phyloP scores from a whole-genome alignment of 2,888 invertebrate species.

The Cheilosia pagana region DNA sequence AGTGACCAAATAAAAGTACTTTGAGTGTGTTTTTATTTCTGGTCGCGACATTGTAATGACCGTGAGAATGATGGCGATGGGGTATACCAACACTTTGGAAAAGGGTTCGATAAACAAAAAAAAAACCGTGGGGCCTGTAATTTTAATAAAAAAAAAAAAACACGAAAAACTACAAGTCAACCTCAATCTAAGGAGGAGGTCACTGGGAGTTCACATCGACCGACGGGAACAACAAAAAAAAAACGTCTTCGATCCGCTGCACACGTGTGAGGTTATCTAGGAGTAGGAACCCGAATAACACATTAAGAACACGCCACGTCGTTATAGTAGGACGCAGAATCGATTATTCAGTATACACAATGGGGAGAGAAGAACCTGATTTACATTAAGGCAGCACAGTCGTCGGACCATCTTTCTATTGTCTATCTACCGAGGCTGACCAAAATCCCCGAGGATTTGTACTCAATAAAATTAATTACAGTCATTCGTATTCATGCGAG shows the following conservation, averaged over 20 bases:
- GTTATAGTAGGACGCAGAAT: conserved; percentile 2
- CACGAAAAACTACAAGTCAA: conserved; percentile 1
- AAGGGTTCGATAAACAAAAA: conserved; percentile 36
- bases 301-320: conserved; percentile 12
- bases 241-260: conserved; percentile 10
- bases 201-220: conserved; percentile 12
- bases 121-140: conserved; percentile 27
- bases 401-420: conserved; percentile 9
- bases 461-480: conserved; percentile 36
- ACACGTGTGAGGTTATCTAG: conserved; percentile 35
- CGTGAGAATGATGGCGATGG: conserved; percentile 42
- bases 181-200: conserved; percentile 28
- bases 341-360: conserved; percentile 9
- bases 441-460: conserved; percentile 31
- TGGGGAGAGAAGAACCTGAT: conserved; percentile 26
- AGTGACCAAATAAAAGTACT: conserved; percentile 16
- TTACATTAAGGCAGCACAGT: conserved; percentile 18
- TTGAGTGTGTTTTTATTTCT: conserved; percentile 4
- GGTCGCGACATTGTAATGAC: conserved; percentile 36
- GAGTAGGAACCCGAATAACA: conserved; percentile 3
- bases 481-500: conserved; percentile 35
- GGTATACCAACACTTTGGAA: not conserved
- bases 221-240: not conserved
- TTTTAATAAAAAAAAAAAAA: conserved; percentile 11
- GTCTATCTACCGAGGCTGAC: conserved; percentile 7